phyloP scores from a whole-genome alignment of 2,113 vertebrate species.

The Notothenia coriiceps region DNA sequence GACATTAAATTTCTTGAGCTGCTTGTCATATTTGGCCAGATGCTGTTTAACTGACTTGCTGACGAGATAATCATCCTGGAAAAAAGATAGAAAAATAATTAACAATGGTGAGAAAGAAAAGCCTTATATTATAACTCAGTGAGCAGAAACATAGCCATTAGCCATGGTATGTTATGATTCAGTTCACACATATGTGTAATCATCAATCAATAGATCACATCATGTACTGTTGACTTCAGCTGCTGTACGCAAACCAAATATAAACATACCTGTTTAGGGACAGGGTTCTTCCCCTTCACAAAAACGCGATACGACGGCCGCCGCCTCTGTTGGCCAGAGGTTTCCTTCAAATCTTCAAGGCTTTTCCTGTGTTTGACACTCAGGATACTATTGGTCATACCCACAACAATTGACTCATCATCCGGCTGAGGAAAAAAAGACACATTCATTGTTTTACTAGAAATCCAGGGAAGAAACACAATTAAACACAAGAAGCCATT shows the following conservation, averaged over 20 bases:
- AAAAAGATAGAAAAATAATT: constrained; percentile 4
- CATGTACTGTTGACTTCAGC: not conserved
- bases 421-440: constrained; percentile 85
- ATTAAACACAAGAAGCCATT: not conserved
- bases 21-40: constrained; percentile 91
- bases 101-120: not conserved
- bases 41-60: constrained; percentile 88
- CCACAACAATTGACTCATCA: constrained; percentile 92
- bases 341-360: constrained; percentile 82
- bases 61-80: constrained; percentile 93
- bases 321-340: constrained; percentile 71
- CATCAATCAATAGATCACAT: not conserved
- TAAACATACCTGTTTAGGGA: constrained; percentile 88
- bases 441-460: constrained; percentile 15
- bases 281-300: constrained; percentile 92
- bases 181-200: not conserved
- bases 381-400: constrained; percentile 95
- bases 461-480: constrained; percentile 69
- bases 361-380: constrained; percentile 93
- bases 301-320: constrained; percentile 89
- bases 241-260: not conserved
- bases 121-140: not conserved
- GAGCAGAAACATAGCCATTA: not conserved
- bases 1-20: constrained; percentile 92
- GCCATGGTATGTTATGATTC: not conserved